Evolutionary conservation across 2,888 invertebrate species (phyloP).

Genomic region (Meliscaeva auricollis): DNA sequence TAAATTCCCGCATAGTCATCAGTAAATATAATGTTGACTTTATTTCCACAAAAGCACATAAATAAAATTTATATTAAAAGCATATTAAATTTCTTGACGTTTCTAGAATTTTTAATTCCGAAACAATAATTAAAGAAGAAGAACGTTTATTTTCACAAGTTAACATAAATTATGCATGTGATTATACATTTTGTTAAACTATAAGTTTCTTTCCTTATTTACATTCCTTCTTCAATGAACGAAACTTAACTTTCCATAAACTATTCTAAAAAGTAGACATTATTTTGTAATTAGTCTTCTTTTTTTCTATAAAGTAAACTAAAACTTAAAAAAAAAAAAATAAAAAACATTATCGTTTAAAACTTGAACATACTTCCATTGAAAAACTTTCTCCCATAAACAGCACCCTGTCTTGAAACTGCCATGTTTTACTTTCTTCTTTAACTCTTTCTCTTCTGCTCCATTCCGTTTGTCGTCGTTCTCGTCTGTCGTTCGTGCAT

Average conservation of each 20-base stretch:
- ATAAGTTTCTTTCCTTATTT: not conserved
- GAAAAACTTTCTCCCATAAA: constrained; percentile 32
- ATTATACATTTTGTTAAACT: not conserved
- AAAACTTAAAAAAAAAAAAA: not conserved
- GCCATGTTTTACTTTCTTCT: constrained; percentile 20
- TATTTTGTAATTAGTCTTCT: constrained; percentile 30
- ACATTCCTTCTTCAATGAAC: constrained; percentile 1
- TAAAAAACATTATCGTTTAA: constrained; percentile 9
- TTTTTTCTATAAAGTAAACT: not conserved
- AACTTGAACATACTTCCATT: constrained; percentile 16
- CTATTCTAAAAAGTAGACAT: constrained; percentile 14
- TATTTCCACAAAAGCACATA: no score
- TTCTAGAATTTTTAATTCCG: no score
- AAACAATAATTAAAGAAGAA: not conserved
- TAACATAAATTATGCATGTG: not conserved
- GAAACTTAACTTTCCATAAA: constrained; percentile 1
- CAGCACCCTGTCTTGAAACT: constrained; percentile 31
- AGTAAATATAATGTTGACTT: no score
- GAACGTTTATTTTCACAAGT: not conserved
- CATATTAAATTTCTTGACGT: no score
- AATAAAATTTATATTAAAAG: no score
- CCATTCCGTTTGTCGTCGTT: not conserved
- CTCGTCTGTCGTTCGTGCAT: constrained; percentile 25
- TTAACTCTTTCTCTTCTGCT: not conserved
- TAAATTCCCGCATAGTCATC: no score